Percentiles rank a stretch among this genome's conserved stretches.
Evolutionary conservation across 1,140 invertebrate species (phyloP).

Genomic region (Lucilia sericata): DNA sequence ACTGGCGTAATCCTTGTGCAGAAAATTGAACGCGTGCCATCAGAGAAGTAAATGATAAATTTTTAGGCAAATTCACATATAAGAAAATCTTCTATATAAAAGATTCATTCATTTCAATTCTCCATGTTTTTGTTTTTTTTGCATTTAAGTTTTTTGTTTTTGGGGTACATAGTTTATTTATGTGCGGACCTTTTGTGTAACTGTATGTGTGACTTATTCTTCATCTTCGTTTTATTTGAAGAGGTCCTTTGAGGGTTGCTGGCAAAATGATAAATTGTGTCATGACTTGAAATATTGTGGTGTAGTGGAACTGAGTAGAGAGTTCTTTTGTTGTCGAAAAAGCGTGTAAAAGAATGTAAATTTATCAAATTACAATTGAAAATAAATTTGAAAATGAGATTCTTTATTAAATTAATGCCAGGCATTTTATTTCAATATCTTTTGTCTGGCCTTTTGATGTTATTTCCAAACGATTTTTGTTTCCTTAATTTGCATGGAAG

Average conservation of each 20-base stretch:
- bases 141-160: no score
- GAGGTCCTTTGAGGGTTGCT: conserved; percentile 41
- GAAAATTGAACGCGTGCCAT: conserved; percentile 43
- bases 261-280: conserved; percentile 39
- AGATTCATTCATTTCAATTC: conserved; percentile 11
- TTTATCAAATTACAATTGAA: conserved; percentile 40
- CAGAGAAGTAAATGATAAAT: conserved; percentile 36
- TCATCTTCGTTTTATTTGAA: neutral
- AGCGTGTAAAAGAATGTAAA: neutral
- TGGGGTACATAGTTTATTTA: neutral
- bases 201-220: neutral
- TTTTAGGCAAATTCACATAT: conserved; percentile 32
- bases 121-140: conserved; percentile 3
- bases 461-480: no score
- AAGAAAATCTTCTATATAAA: neutral
- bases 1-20: conserved; percentile 26
- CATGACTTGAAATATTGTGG: conserved; percentile 9
- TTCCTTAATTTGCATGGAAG: no score
- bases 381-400: conserved; percentile 9
- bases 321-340: conserved; percentile 19
- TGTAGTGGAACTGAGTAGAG: neutral
- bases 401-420: conserved; percentile 18
- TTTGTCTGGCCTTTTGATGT: no score
- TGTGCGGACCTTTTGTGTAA: neutral
- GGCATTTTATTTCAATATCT: no score